These are phyloP conservation scores for Champsocephalus esox DNA, from an alignment of 2,797 vertebrate species.

Conservation along the genomic window DNA sequence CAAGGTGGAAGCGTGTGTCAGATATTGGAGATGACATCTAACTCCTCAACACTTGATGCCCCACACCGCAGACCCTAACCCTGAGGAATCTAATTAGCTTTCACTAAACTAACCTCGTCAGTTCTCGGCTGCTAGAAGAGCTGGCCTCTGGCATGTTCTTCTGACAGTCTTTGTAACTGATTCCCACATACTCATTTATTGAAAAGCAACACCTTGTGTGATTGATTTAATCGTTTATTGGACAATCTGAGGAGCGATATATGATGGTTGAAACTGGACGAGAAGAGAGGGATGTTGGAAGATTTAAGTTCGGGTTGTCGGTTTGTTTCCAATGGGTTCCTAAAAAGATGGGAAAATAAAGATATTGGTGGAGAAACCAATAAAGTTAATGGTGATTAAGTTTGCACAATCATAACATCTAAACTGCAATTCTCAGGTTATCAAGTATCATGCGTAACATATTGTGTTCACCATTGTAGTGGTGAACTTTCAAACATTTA, in stretches of 20 bases:
- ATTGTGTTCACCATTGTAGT: not conserved
- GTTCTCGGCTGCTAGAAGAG: conserved; percentile 34
- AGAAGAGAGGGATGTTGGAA: not conserved
- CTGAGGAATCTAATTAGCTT: conserved; percentile 10
- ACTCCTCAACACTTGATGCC: conserved; percentile 31
- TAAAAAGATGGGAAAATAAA: not conserved
- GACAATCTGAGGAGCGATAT: not conserved
- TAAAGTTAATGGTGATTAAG: not conserved
- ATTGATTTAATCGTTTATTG: not conserved
- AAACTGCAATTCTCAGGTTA: not conserved
- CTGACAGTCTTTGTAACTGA: not conserved
- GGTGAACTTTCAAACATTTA: not conserved
- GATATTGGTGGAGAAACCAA: not conserved
- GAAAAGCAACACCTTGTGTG: not conserved
- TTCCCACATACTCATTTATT: too few species aligned
- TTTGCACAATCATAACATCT: not conserved
- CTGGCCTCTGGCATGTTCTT: conserved; percentile 5
- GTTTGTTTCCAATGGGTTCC: not conserved
- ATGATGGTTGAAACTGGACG: not conserved
- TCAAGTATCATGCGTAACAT: too few species aligned
- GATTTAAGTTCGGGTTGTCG: not conserved
- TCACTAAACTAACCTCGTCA: conserved; percentile 1
- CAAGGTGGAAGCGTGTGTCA: conserved; percentile 32
- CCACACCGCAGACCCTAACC: conserved; percentile 9
- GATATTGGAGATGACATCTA: conserved; percentile 15